Conservation (phyloP, 2,113 vertebrate species). For the Tetrao urogallus region DNA sequence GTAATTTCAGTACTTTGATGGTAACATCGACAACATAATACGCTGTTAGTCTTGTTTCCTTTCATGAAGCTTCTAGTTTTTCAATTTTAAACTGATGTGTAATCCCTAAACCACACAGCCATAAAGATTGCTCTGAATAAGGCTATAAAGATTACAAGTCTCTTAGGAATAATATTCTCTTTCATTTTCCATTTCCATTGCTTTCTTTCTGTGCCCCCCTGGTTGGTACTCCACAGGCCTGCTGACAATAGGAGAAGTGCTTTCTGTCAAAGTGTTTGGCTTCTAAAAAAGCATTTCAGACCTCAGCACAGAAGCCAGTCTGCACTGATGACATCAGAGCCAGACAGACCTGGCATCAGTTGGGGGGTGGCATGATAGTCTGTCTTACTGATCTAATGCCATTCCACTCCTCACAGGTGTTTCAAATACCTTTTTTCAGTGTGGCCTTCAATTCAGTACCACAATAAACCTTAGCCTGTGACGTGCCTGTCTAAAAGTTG, state of each 20-base stretch:
- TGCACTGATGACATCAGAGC: neutral
- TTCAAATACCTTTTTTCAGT: neutral
- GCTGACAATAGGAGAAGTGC: too few species aligned
- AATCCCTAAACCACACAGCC: neutral
- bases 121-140: neutral
- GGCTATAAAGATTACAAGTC: neutral
- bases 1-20: neutral
- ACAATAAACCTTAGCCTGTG: neutral
- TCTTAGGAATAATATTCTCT: neutral
- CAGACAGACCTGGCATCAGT: neutral
- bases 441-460: neutral
- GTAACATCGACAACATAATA: neutral
- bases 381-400: neutral
- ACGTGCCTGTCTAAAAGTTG: neutral
- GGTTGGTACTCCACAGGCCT: neutral
- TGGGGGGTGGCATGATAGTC: neutral
- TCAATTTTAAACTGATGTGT: neutral
- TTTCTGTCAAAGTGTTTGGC: neutral
- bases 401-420: neutral
- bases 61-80: neutral
- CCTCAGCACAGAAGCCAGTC: neutral
- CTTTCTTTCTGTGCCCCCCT: neutral
- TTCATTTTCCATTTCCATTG: neutral
- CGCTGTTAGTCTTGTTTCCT: fast-evolving
- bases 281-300: neutral